Base-by-base conservation (phyloP, 1,140 invertebrate genomes). In the Drosophila elegans region DNA sequence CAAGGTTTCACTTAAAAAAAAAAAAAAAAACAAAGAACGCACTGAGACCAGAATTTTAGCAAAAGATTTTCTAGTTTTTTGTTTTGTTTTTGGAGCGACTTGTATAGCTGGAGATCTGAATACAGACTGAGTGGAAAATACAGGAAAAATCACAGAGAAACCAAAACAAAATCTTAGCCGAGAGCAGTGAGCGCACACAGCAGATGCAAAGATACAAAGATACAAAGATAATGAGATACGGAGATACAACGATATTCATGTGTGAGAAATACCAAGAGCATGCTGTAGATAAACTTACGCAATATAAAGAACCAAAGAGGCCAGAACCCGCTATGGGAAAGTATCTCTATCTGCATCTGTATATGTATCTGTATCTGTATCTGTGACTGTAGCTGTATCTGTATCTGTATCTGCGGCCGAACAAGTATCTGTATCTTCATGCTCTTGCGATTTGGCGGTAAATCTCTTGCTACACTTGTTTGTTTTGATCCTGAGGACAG, bases 41-140 rank as follows among this genome's bases (percentile, higher is more conserved):
- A 32, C 36, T 36, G n/a, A 32, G 10, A 32, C 27, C 25, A 10
- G 11, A 6, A 11, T 42, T 32, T 41, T 12, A 3, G 34, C 38
- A 52, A 21, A 29, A 34, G 32, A 12, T 46, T 39, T 27, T 34
- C 9, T 12, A n/a, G 36, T 42, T 11, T 45, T 67, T 27, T 38
- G 36, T 42, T 11, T 45, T 32, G 52, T 27, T 38, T 25, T 5
- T 16, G 39, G n/a, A 63, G 44, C 67, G 79, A 82, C 61, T 86
- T 81, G 82, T 63, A 72, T 88, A 45, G 79, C 51, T 76, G 75
- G 67, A 86, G 82, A 83, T 86, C 83, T 88, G 83, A 86, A 86
- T 69, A 78, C 83, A 88, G 83, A 86, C 83, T 86, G 83, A 86
- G 67, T 69, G 74, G 83, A 88, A 86, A 84, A 88, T 60, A 88